These are phyloP conservation scores for Saturnia japonica DNA, from an alignment of 2,888 invertebrate genomes.

Conservation along the genomic window DNA sequence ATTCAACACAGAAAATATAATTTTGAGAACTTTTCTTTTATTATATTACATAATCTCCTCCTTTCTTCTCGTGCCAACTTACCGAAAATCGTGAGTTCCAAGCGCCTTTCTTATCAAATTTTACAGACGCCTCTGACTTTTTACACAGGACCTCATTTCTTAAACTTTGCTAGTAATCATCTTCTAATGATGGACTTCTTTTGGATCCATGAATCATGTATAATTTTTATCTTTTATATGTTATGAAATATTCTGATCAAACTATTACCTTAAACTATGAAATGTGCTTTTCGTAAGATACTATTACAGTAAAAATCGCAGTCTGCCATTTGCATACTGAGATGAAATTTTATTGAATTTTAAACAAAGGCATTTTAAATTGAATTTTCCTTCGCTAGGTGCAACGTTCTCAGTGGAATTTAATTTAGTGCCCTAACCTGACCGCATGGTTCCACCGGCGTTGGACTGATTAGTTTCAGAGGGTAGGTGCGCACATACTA, in stretches of 20 bases:
- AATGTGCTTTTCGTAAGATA: neutral
- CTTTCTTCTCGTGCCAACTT: too few species aligned
- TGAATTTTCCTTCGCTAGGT: constrained; percentile 32
- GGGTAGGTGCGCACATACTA: constrained; percentile 7
- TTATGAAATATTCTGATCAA: neutral
- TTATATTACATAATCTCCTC: too few species aligned
- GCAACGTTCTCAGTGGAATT: constrained; percentile 38
- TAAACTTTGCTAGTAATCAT: too few species aligned
- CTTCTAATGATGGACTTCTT: too few species aligned
- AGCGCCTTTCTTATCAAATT: too few species aligned
- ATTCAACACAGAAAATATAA: too few species aligned
- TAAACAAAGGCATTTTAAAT: constrained; percentile 40
- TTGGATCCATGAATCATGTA: neutral
- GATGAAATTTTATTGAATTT: constrained; percentile 27
- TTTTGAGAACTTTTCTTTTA: too few species aligned
- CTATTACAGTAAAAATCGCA: constrained; percentile 4
- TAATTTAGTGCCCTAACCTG: constrained; percentile 41
- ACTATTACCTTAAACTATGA: neutral
- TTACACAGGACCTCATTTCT: too few species aligned
- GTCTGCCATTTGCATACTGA: constrained; percentile 10
- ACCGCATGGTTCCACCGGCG: constrained; percentile 39
- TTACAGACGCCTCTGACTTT: too few species aligned
- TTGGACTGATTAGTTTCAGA: constrained; percentile 18
- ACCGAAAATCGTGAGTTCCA: too few species aligned
- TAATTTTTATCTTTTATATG: neutral